Percentiles rank a stretch among this genome's conserved stretches.
Conservation (phyloP, 2,113 vertebrate species). For the Ornithorhynchus anatinus region DNA sequence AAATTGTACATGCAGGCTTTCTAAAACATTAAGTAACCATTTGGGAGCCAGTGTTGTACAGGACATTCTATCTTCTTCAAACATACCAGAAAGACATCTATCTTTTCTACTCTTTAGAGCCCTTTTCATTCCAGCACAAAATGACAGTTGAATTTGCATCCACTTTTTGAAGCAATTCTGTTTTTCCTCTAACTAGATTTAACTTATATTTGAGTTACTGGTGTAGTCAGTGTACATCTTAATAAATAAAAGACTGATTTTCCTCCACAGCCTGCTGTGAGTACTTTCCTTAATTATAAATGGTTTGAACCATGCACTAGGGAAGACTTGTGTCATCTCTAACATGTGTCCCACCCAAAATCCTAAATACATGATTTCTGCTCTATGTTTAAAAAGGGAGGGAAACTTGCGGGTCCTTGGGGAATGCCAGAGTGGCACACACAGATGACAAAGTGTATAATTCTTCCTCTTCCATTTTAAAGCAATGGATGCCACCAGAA, state of each 20-base stretch:
- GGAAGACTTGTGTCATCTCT: constrained; percentile 52
- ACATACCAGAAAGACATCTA: neutral
- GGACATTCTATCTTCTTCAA: neutral
- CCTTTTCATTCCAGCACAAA: neutral
- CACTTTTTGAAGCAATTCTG: constrained; percentile 22
- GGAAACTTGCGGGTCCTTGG: constrained; percentile 28
- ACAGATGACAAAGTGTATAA: constrained; percentile 10
- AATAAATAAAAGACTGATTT: constrained; percentile 48
- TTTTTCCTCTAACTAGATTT: constrained; percentile 52
- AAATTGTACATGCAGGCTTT: too few species aligned
- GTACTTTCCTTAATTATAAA: constrained; percentile 48
- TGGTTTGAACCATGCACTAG: constrained; percentile 36
- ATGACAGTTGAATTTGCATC: constrained; percentile 15
- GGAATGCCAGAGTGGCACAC: constrained; percentile 31
- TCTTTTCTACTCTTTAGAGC: constrained; percentile 16
- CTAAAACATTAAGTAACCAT: too few species aligned
- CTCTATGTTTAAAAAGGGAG: constrained; percentile 61
- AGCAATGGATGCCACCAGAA: constrained; percentile 7
- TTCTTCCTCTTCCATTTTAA: constrained; percentile 18
- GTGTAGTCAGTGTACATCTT: constrained; percentile 37
- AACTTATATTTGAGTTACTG: constrained; percentile 40
- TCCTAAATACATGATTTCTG: constrained; percentile 33
- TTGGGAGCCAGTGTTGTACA: neutral
- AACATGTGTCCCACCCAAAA: constrained; percentile 36
- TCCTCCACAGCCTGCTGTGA: constrained; percentile 36